Evolutionary conservation across 2,797 vertebrate species (phyloP), one percentile per base, ranked within the genome.

Genomic region (Tragelaphus eurycerus): DNA sequence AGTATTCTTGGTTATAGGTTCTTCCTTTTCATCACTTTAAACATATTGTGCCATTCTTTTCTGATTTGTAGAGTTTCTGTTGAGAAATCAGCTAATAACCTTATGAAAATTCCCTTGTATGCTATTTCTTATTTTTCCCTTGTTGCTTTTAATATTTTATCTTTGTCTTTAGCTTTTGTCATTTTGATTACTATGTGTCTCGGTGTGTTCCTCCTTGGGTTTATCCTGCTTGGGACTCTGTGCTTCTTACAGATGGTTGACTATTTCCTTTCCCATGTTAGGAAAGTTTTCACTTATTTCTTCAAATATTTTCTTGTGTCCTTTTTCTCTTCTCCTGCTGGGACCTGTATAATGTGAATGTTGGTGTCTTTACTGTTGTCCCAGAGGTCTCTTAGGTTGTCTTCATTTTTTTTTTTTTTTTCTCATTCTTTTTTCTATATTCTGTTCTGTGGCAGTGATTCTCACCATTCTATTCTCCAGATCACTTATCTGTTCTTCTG

Each of bases 311-410:
- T 64, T 64, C 62, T n/a, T n/a, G 31, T n/a, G 62, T 64, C 16
- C 62, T 64, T 64, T n/a, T 3, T n/a, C 31, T 64, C 16, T 64
- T 67, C 62, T 67, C n/a, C n/a, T 67, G 46, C 62, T 67, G 31
- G 31, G n/a, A 67, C 4, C 4, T 4, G 0, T 62, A 19, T 34
- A 67, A 62, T 67, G n/a, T 2, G 4, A 34, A 67, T 34, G 8
- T 2, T 67, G 31, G 31, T 67, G n/a, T 8, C n/a, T 19, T 67
- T 67, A 34, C 34, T 34, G n/a, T 67, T 67, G 62, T 34, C 16
- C 62, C 8, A 67, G 62, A 67, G 4, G 62, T 67, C 62, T 67
- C 31, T 67, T 67, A 67, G 31, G 8, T n/a, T 67, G 7, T 67
- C 62, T 9, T 67, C 62, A 17, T 7, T 17, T 64, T 64, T 64